Evolutionary conservation across 2,113 vertebrate species (phyloP), one percentile per base, ranked within the genome.

Genomic region (Terrapene triunguis): DNA sequence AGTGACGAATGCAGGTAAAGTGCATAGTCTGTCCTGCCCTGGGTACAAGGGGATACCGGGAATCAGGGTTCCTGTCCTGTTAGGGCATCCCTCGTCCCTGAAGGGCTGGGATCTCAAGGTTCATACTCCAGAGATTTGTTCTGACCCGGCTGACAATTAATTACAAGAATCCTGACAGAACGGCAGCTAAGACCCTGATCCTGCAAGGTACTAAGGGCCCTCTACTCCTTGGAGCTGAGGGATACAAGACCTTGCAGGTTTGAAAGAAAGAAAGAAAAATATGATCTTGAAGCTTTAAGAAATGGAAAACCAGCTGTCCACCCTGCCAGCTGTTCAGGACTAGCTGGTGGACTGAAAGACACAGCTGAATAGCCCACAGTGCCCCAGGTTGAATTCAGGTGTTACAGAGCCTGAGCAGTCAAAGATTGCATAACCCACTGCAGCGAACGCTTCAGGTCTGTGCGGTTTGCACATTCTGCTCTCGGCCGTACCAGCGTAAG

Each of bases 1-100:
- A 38, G 35, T 69, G 35, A 80, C 4, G 2, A 38, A 62, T 44
- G 12, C 83, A 59, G 83, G 51, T 29, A 74, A 25, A 57, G 21
- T 2, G 0, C 3, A 3, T 14, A 1, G 19, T 32, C 55, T 1
- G 0, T 16, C 44, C 74, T 1, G 0, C 4, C 13, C 42, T 78
- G 24, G 24, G 4, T 69, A 3, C 8, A 1, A 74, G 16, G 50
- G 9, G 51, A 78, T 48, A n/a, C 5, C 0, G 0, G 65, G 62
- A 69, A 69, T 35, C 16, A 85, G 50, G 69, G 14, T 55, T 72
- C 53, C n/a, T 5, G 2, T 27, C 2, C 2, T 1, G 8, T 4
- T 2, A n/a, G 9, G 21, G 53, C 74, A 88, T 50, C 44, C 3
- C 44, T 7, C 10, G n/a, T 2, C 65, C 19, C 8, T 10, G 51